Percentiles rank a stretch among this genome's conserved stretches.
phyloP scores from a whole-genome alignment of 2,797 vertebrate genomes.

The Mustela erminea region DNA sequence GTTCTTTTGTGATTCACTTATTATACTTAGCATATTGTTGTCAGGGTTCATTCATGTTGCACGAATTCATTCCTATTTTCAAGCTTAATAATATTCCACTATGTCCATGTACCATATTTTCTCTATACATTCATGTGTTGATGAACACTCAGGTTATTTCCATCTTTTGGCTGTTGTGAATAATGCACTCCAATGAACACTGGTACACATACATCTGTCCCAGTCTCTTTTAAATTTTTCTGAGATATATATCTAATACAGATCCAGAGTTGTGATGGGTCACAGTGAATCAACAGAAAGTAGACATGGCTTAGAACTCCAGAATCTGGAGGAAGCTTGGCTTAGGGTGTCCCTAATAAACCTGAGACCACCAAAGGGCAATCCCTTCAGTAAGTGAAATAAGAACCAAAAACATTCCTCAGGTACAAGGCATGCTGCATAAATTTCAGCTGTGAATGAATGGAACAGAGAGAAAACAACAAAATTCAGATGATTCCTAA shows the following conservation, averaged over 20 bases:
- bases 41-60: background rate
- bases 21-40: background rate
- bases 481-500: slow-evolving; percentile 7
- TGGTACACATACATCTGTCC: background rate
- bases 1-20: background rate
- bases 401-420: background rate
- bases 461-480: background rate
- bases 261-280: background rate
- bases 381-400: background rate
- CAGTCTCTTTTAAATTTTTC: background rate
- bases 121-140: background rate
- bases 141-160: background rate
- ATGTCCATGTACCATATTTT: background rate
- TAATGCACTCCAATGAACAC: background rate
- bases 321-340: background rate
- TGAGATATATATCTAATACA: background rate
- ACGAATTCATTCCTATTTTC: background rate
- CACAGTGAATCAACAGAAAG: background rate
- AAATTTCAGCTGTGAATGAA: background rate
- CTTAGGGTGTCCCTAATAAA: background rate
- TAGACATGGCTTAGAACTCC: background rate
- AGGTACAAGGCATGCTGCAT: background rate
- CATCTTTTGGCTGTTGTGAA: background rate
- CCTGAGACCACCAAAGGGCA: background rate
- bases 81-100: background rate